These are phyloP conservation scores for Temnothorax longispinosus DNA, from an alignment of 1,140 invertebrate genomes.

Conservation along the genomic window DNA sequence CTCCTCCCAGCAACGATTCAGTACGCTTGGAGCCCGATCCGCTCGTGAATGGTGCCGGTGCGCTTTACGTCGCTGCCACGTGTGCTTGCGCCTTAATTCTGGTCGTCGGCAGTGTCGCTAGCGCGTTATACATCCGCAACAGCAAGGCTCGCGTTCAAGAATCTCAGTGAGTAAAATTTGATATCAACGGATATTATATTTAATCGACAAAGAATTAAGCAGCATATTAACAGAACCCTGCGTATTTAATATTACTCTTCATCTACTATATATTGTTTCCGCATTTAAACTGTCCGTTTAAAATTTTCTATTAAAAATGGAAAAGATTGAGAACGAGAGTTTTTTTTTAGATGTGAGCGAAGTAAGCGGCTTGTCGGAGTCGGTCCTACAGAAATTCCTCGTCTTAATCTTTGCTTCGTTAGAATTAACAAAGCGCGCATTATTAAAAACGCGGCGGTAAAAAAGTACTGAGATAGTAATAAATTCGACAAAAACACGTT, in stretches of 20 bases:
- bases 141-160: constrained; percentile 92
- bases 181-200: neutral
- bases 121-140: constrained; percentile 91
- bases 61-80: constrained; percentile 92
- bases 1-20: constrained; percentile 88
- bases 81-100: constrained; percentile 92
- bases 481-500: neutral
- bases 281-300: neutral
- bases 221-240: neutral
- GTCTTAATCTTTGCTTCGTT: neutral
- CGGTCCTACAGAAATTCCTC: neutral
- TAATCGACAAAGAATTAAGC: neutral
- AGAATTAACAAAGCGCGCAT: neutral
- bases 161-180: constrained; percentile 89
- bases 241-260: no score
- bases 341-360: neutral
- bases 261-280: neutral
- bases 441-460: neutral
- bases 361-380: neutral
- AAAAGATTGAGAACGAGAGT: neutral
- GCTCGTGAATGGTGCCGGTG: constrained; percentile 88
- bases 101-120: constrained; percentile 90
- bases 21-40: constrained; percentile 88
- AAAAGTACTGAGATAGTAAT: neutral
- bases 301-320: neutral